A percentile compares a stretch with the other conserved stretches of the same genome.
Evolutionary conservation across 2,113 vertebrate species (phyloP).

Genomic region (Acanthochromis polyacanthus): DNA sequence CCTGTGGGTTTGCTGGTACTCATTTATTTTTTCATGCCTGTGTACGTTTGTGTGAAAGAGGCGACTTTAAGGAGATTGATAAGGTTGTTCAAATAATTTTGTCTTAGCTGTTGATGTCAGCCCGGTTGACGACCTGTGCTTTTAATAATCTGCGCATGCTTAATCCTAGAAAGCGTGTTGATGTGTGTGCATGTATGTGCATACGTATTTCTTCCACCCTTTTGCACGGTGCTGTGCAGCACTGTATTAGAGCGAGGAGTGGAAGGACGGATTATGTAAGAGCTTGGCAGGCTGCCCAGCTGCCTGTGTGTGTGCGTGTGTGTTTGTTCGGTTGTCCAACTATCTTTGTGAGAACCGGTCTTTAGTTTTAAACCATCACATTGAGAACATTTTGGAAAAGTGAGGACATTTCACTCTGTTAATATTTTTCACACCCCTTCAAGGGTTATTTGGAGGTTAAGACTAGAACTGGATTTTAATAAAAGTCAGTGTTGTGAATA

Average conservation of each 20-base stretch:
- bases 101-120: constrained; percentile 17
- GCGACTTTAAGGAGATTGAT: constrained; percentile 30
- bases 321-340: constrained; percentile 4
- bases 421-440: no score
- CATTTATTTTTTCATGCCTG: not conserved
- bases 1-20: constrained; percentile 41
- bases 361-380: no score
- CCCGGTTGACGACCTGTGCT: constrained; percentile 22
- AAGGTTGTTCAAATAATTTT: constrained; percentile 24
- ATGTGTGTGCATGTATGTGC: constrained; percentile 13
- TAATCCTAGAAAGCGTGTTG: constrained; percentile 10
- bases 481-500: no score
- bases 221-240: constrained; percentile 43
- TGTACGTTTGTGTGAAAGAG: not conserved
- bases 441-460: no score
- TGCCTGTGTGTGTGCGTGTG: constrained; percentile 26
- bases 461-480: no score
- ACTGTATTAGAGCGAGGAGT: constrained; percentile 63
- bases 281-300: constrained; percentile 71
- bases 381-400: no score
- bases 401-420: no score
- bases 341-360: no score
- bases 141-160: constrained; percentile 31
- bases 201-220: constrained; percentile 10
- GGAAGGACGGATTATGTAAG: constrained; percentile 83